Evolutionary conservation across 2,888 invertebrate species (phyloP), one percentile per base, ranked within the genome.

Genomic region (Leptinotarsa peninsularis): DNA sequence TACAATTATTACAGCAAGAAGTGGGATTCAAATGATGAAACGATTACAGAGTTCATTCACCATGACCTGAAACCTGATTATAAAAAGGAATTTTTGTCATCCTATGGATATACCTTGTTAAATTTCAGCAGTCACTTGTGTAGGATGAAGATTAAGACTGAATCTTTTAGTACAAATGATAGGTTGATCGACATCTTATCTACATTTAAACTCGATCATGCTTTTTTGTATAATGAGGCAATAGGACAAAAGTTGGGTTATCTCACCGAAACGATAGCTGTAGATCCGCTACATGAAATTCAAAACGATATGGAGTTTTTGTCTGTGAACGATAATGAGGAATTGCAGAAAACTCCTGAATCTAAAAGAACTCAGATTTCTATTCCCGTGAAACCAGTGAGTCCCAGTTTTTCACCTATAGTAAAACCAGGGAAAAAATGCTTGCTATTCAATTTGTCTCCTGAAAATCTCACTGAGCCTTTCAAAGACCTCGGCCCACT

Each of bases 161-260:
- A 81, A 71, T 83, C 84, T 4, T 52, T 74, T n/a, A 67, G 77
- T 60, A 66, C 81, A n/a, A 81, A 82, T 72, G 68, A 77, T 18
- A 76, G 77, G 17, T 72, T 84, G 66, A 60, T 83, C 17, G 67
- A 78, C n/a, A n/a, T 79, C 17, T 49, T 84, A 49, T 75, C 70
- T 18, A 67, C 72, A 5, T 79, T 76, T 63, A 83, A 83, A 76
- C 33, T 76, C 33, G 75, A 70, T 52, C 80, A 83, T 71, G 21
- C 77, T 2, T 76, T 81, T 70, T 78, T 85, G n/a, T 84, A 81
- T 71, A 80, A 78, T 67, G 84, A 84, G 76, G 79, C 81, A 17
- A 71, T 81, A 33, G 17, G 80, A 27, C 84, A 84, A 73, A 81
- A 80, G 75, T 68, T 79, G 15, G 72, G 77, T 70, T 81, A 82